These are phyloP conservation scores for Drosophila quadrilineata DNA, from an alignment of 1,140 invertebrate genomes.

Conservation along the genomic window DNA sequence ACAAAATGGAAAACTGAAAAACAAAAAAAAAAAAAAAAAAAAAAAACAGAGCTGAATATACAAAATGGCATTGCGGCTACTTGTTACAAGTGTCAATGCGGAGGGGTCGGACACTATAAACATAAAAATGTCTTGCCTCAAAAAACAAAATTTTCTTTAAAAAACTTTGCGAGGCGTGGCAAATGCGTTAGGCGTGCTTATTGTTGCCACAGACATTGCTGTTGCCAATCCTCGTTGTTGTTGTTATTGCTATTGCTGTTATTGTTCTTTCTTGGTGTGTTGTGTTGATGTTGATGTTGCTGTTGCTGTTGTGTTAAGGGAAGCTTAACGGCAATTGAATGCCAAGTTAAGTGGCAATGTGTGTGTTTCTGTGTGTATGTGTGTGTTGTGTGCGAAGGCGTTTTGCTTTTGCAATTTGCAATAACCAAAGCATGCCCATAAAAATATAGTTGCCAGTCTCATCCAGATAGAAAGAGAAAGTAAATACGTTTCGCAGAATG, in stretches of 20 bases:
- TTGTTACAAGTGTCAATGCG: constrained; percentile 71
- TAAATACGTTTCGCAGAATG: background rate
- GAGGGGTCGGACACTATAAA: constrained; percentile 53
- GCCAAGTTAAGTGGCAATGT: constrained; percentile 72
- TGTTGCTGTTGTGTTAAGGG: constrained; percentile 6
- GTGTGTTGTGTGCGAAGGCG: constrained; percentile 69
- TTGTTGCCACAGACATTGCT: constrained; percentile 36
- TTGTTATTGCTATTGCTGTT: constrained; percentile 15
- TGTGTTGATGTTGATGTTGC: constrained; percentile 22
- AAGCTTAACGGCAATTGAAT: constrained; percentile 73
- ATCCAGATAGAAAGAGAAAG: constrained; percentile 13
- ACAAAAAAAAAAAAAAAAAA: constrained; percentile 38
- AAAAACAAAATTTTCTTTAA: constrained; percentile 51
- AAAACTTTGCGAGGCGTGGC: constrained; percentile 65
- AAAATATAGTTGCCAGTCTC: constrained; percentile 68
- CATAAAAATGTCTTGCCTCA: constrained; percentile 62
- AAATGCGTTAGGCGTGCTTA: constrained; percentile 54
- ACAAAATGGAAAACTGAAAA: background rate
- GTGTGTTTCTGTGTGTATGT: too few species aligned
- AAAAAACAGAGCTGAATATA: constrained; percentile 44
- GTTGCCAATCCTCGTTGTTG: too few species aligned
- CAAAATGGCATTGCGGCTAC: constrained; percentile 62
- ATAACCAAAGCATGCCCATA: constrained; percentile 73
- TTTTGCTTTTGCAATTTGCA: constrained; percentile 77
- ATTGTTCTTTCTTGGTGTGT: constrained; percentile 15